Evolutionary conservation across 2,888 invertebrate species (phyloP).

Genomic region (Drosophila niveifrons): DNA sequence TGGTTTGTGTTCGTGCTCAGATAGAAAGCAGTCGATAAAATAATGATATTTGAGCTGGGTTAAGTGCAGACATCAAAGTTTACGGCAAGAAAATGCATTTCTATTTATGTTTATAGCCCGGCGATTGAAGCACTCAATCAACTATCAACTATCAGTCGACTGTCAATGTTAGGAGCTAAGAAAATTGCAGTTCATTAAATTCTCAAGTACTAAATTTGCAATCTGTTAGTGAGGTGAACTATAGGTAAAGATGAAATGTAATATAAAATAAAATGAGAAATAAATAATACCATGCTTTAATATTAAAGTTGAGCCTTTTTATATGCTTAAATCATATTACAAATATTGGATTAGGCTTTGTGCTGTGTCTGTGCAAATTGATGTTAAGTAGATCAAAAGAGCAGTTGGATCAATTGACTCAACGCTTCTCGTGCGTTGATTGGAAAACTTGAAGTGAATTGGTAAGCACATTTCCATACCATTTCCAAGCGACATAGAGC

Average conservation of each 20-base stretch:
- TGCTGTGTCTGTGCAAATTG: constrained; percentile 54
- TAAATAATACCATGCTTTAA: neutral
- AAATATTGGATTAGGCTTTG: constrained; percentile 13
- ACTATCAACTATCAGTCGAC: neutral
- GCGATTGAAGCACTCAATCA: neutral
- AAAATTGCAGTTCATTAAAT: constrained; percentile 3
- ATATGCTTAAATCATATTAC: neutral
- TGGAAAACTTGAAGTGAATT: constrained; percentile 55
- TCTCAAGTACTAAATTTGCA: constrained; percentile 1
- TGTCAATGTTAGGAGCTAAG: neutral
- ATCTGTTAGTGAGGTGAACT: neutral
- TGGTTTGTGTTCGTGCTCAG: neutral
- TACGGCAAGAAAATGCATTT: constrained; percentile 10
- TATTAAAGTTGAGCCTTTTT: neutral
- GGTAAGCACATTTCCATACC: constrained; percentile 38
- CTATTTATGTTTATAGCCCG: neutral
- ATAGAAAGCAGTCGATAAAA: neutral
- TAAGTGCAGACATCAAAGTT: neutral
- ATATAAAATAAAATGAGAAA: neutral
- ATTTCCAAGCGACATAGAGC: constrained; percentile 2
- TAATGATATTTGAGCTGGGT: neutral
- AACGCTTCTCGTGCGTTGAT: constrained; percentile 44
- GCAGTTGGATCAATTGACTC: constrained; percentile 54
- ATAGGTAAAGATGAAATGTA: neutral
- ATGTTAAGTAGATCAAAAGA: constrained; percentile 63